Percentiles rank a stretch among this genome's conserved stretches.
phyloP scores from a whole-genome alignment of 2,888 invertebrate species.

The Drosophila bunnanda region DNA sequence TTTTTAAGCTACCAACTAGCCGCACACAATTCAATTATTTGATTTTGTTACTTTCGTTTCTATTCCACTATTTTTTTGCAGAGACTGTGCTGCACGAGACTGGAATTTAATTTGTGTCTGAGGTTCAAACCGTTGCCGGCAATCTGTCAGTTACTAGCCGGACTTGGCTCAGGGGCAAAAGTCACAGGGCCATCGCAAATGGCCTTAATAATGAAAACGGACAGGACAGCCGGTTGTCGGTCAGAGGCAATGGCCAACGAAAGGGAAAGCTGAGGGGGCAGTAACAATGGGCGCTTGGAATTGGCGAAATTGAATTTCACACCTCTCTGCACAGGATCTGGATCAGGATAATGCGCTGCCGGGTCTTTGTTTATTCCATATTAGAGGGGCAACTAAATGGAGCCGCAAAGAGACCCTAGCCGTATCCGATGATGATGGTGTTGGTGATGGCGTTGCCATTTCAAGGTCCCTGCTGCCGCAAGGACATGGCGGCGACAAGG shows the following conservation, averaged over 20 bases:
- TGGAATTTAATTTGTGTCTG: slow-evolving; percentile 57
- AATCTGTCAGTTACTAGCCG: slow-evolving; percentile 53
- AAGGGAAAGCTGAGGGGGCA: slow-evolving; percentile 33
- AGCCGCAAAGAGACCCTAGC: slow-evolving; percentile 25
- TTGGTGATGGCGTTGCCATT: slow-evolving; percentile 11
- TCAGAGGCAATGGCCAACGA: slow-evolving; percentile 9
- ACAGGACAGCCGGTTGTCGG: slow-evolving; percentile 45
- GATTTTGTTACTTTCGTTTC: slow-evolving; percentile 46
- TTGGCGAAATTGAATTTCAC: slow-evolving; percentile 69
- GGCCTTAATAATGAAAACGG: slow-evolving; percentile 61
- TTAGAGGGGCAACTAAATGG: slow-evolving; percentile 44
- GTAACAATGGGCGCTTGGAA: slow-evolving; percentile 56
- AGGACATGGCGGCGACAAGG: slow-evolving; percentile 38
- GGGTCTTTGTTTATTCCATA: slow-evolving; percentile 48
- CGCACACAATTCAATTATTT: slow-evolving; percentile 63
- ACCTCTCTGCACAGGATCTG: slow-evolving; percentile 61
- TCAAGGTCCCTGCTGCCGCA: slow-evolving; percentile 28
- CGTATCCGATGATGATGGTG: slow-evolving; percentile 11
- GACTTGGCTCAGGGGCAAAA: slow-evolving; percentile 26
- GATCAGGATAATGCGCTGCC: slow-evolving; percentile 47
- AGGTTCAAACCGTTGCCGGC: slow-evolving; percentile 49
- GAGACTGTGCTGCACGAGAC: slow-evolving; percentile 25
- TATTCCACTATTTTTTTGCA: slow-evolving; percentile 9
- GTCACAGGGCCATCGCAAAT: slow-evolving; percentile 45
- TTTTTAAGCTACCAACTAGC: slow-evolving; percentile 57